Conservation (phyloP, 2,888 invertebrate genomes). For the Euzophera pinguis region DNA sequence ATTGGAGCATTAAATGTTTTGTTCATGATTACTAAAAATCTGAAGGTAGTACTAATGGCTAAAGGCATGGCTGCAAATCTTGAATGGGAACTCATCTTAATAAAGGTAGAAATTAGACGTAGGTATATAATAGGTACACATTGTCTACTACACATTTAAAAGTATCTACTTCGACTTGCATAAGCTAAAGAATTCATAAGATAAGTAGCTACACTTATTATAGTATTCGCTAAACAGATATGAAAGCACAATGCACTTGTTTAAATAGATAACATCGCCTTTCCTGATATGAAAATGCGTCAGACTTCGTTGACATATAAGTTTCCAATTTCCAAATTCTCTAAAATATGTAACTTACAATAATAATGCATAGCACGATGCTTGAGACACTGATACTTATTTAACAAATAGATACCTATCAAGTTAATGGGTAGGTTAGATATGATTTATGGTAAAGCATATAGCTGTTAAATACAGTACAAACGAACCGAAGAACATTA, state of each 20-base stretch:
- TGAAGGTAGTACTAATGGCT: background rate
- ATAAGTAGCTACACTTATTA: slow-evolving; percentile 25
- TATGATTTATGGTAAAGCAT: too few relatives aligned
- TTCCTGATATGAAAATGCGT: slow-evolving; percentile 49
- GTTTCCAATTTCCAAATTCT: slow-evolving; percentile 21
- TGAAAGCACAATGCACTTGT: slow-evolving; percentile 42
- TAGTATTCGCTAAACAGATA: slow-evolving; percentile 30
- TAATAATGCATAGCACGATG: background rate
- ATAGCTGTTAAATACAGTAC: background rate
- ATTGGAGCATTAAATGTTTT: slow-evolving; percentile 18
- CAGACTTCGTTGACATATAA: slow-evolving; percentile 36
- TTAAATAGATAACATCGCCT: slow-evolving; percentile 32
- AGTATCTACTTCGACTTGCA: slow-evolving; percentile 41
- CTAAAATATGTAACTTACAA: slow-evolving; percentile 13
- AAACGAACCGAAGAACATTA: background rate
- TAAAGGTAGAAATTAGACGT: slow-evolving; percentile 12
- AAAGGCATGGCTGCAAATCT: background rate
- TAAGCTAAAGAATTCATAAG: slow-evolving; percentile 45
- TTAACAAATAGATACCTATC: too few relatives aligned
- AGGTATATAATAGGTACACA: slow-evolving; percentile 19
- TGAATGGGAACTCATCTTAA: background rate
- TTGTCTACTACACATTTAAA: slow-evolving; percentile 39
- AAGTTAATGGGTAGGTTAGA: too few relatives aligned
- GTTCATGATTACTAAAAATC: background rate
- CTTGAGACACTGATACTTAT: too few relatives aligned